Evolutionary conservation across 2,888 invertebrate species (phyloP).

Genomic region (Drosophila mimica): DNA sequence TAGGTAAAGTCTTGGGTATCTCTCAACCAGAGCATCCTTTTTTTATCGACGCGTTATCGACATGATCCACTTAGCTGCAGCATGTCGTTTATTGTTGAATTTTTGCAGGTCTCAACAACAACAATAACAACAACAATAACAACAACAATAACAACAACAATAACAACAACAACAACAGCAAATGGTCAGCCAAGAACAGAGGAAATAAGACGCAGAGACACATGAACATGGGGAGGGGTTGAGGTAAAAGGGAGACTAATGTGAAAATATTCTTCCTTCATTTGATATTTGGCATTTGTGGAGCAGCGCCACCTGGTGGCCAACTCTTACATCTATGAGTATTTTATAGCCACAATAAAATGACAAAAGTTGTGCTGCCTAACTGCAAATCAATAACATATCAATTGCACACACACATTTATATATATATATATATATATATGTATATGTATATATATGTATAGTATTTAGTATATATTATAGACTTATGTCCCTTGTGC

Average conservation of each 20-base stretch:
- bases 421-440: not conserved
- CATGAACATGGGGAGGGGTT: not conserved
- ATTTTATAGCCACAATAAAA: constrained; percentile 19
- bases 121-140: not conserved
- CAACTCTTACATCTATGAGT: not conserved
- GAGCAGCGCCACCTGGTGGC: constrained; percentile 29
- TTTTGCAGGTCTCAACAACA: not conserved
- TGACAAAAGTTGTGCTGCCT: constrained; percentile 1
- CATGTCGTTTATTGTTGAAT: constrained; percentile 25
- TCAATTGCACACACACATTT: constrained; percentile 46
- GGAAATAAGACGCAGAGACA: not conserved
- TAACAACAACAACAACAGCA: not conserved
- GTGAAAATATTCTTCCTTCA: not conserved
- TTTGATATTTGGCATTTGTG: not conserved
- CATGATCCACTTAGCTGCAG: constrained; percentile 38
- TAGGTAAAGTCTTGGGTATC: not conserved
- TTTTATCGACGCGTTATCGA: constrained; percentile 33
- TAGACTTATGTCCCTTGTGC: not conserved
- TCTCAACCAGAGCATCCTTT: not conserved
- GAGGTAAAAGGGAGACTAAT: not conserved
- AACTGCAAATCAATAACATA: constrained; percentile 61
- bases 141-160: not conserved
- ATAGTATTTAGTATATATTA: not conserved
- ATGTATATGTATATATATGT: not conserved
- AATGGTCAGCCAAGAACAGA: not conserved